Evolutionary conservation across 2,797 vertebrate species (phyloP).

Genomic region (Tadarida brasiliensis): DNA sequence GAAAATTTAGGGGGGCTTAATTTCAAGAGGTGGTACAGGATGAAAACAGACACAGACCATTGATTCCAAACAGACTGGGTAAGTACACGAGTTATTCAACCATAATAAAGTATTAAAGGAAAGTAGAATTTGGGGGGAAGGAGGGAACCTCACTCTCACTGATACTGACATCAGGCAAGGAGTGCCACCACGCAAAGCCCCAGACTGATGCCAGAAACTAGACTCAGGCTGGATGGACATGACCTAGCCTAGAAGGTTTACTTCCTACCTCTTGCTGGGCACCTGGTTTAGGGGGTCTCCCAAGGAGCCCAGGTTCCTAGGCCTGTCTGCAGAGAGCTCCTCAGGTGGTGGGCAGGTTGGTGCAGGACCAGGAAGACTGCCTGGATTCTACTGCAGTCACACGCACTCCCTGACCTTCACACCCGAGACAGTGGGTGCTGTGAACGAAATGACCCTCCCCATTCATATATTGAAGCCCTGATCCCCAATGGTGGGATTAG

Average conservation of each 20-base stretch:
- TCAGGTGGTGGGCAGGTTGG: background rate
- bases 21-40: background rate
- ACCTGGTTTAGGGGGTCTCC: background rate
- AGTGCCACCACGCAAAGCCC: background rate
- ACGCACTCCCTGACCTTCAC: background rate
- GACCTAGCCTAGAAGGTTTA: background rate
- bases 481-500: background rate
- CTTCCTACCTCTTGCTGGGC: background rate
- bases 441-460: background rate
- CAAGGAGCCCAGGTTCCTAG: background rate
- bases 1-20: slow-evolving; percentile 26
- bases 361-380: background rate
- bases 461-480: background rate
- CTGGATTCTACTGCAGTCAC: background rate
- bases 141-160: background rate
- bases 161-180: background rate
- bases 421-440: background rate
- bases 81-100: background rate
- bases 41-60: slow-evolving; percentile 13
- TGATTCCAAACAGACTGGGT: slow-evolving; percentile 38
- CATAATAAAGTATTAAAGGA: slow-evolving; percentile 41
- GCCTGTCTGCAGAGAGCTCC: background rate
- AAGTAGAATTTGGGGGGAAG: background rate
- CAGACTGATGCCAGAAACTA: background rate
- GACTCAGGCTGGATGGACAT: background rate